These are phyloP conservation scores for Corythornis cristatus DNA, from an alignment of 2,113 vertebrate genomes.

Conservation along the genomic window DNA sequence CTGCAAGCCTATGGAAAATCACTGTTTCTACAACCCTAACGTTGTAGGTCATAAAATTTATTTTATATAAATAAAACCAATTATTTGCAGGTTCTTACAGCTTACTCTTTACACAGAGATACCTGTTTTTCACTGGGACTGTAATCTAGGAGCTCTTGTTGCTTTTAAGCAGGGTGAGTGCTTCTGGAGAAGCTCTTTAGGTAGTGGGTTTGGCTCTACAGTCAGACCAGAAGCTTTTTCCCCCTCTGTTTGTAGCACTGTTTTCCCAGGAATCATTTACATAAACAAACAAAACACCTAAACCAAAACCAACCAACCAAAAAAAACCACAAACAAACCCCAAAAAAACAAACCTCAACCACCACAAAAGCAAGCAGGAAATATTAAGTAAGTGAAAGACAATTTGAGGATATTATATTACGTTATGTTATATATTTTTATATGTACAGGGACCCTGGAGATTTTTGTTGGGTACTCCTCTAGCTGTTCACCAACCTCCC, in stretches of 20 bases:
- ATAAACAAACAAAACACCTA: neutral
- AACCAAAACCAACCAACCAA: neutral
- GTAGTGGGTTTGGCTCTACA: neutral
- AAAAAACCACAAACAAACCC: neutral
- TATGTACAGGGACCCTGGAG: neutral
- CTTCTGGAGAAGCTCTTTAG: neutral
- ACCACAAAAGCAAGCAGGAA: neutral
- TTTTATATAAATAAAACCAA: neutral
- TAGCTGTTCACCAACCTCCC: neutral
- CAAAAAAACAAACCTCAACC: too few relatives aligned
- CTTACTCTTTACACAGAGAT: neutral
- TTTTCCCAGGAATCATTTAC: neutral
- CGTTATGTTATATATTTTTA: neutral
- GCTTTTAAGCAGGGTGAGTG: neutral
- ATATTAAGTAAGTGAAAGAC: neutral
- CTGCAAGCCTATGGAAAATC: neutral
- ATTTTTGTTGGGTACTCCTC: neutral
- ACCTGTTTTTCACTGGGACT: neutral
- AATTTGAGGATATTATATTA: neutral
- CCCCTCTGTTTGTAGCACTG: neutral
- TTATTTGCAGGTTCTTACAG: neutral
- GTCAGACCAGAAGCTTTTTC: neutral
- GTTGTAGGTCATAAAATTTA: neutral
- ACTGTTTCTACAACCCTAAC: neutral
- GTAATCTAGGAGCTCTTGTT: neutral